Evolutionary conservation across 2,113 vertebrate species (phyloP), one percentile per base, ranked within the genome.

Genomic region (Aix galericulata): DNA sequence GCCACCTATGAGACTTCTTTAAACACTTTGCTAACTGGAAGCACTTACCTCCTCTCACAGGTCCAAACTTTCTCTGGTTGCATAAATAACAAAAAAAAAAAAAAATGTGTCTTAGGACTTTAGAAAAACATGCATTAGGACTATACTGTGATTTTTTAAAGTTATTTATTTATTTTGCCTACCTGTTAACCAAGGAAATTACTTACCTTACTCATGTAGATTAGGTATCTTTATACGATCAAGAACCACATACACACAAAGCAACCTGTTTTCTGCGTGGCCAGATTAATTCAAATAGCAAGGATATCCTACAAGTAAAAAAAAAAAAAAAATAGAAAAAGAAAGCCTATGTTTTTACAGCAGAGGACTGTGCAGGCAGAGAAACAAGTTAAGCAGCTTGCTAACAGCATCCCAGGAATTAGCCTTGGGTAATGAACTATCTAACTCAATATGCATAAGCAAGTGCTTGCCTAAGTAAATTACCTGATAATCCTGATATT

Each of bases 381-480:
- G 56, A 56, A 79, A 64, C 14, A 82, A 77, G 26, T 76, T n/a
- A 77, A 67, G 38, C 46, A 78, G 13, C 32, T 88, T 83, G 55
- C 20, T 81, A 75, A 50, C 42, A 83, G 18, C 63, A 72, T 81
- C 52, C 25, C 15, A 44, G 67, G 55, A 83, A 93, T 59, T 85
- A 93, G 42, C 20, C 29, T 29, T 78, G 55, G 50, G 8, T 89
- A 88, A 94, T 87, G 60, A 91, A 91, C 91, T 75, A 81, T 36
- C 60, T 68, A 75, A 60, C 38, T 60, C 52, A 78, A 88, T 16
- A 60, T 36, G 29, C 48, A 86, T 71, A 83, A 86, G 18, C 36
- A 90, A 88, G 34, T 15, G 3, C 38, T 83, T 83, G 32, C 21
- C 77, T 79, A 52, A 63, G 34, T 68, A 56, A 91, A 83, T 93